These are phyloP conservation scores for Manacus vitellinus DNA, from an alignment of 2,113 vertebrate species.

Conservation along the genomic window DNA sequence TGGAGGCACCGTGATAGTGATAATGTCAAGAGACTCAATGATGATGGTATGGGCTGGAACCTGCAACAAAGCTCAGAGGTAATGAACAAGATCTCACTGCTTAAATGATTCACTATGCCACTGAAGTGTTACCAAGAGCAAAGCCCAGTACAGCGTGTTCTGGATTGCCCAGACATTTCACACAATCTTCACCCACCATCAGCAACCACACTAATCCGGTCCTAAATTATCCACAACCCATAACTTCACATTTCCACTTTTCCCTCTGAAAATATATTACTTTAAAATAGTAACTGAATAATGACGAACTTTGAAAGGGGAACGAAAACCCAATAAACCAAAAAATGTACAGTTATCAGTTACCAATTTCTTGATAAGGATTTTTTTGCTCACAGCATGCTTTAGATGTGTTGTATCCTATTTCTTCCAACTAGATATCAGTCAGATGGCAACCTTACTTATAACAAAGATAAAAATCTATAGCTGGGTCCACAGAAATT, in stretches of 20 bases:
- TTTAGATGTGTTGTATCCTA: background rate
- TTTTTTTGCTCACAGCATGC: background rate
- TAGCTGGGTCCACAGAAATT: background rate
- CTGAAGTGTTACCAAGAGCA: background rate
- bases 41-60: conserved; percentile 85
- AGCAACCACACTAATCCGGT: background rate
- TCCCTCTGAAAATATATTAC: background rate
- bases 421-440: background rate
- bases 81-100: background rate
- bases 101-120: background rate
- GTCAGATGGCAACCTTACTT: background rate
- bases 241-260: background rate
- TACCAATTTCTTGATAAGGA: background rate
- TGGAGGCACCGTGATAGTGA: conserved; percentile 97
- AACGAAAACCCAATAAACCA: background rate
- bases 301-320: background rate
- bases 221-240: background rate
- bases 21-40: conserved; percentile 94
- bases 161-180: background rate
- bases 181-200: background rate
- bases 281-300: background rate
- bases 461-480: background rate
- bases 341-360: background rate
- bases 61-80: conserved; percentile 62
- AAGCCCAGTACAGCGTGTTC: background rate